A percentile compares a stretch with the other conserved stretches of the same genome.
Evolutionary conservation across 2,888 invertebrate species (phyloP).

Genomic region (Drosophila acutilabella): DNA sequence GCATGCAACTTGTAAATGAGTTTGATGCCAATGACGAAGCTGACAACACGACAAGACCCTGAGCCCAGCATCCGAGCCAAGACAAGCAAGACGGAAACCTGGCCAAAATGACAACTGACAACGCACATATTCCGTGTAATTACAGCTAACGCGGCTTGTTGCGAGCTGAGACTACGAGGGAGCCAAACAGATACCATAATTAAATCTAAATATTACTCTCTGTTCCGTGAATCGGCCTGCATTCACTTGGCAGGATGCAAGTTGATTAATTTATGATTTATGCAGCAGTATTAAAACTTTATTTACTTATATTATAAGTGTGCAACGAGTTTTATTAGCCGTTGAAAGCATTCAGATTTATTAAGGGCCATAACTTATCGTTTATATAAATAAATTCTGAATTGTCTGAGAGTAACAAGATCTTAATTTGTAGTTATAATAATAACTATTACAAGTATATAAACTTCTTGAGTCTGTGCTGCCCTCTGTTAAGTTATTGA

Average conservation of each 20-base stretch:
- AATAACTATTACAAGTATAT: no score
- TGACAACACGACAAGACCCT: conserved; percentile 41
- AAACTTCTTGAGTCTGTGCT: not conserved
- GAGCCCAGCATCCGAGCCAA: not conserved
- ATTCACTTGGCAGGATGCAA: not conserved
- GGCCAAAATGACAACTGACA: conserved; percentile 39
- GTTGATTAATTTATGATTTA: not conserved
- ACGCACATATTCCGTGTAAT: conserved; percentile 47
- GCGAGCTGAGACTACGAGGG: not conserved
- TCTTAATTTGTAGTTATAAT: no score
- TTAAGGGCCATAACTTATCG: no score
- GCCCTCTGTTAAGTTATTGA: not conserved
- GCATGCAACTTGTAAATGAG: conserved; percentile 56
- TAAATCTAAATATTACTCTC: conserved; percentile 14
- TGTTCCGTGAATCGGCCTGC: not conserved
- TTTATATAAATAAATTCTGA: no score
- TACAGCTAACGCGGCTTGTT: conserved; percentile 38
- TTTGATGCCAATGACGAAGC: conserved; percentile 47
- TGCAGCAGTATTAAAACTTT: not conserved
- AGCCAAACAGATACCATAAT: conserved; percentile 16
- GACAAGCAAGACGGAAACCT: conserved; percentile 22
- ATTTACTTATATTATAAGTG: not conserved
- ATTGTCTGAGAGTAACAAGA: no score
- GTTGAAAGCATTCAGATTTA: no score
- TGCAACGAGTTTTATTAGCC: no score